Conservation (phyloP, 2,888 invertebrate species). For the Platynereis dumerilii region DNA sequence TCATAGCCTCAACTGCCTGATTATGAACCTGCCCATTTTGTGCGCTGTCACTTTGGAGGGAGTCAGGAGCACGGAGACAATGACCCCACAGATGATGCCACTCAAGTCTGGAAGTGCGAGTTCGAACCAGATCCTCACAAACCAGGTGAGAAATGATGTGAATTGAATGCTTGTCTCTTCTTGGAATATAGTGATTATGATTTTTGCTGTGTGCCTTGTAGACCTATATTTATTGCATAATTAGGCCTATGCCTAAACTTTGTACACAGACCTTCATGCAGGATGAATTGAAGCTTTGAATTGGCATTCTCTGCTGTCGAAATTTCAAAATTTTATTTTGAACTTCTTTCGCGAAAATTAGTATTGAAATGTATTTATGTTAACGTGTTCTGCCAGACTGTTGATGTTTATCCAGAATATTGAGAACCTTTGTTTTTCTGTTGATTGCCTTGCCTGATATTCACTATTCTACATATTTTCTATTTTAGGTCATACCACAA, state of each 20-base stretch:
- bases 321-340: too few relatives aligned
- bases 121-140: slow-evolving; percentile 63
- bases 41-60: slow-evolving; percentile 64
- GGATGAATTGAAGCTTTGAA: too few relatives aligned
- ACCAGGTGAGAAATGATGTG: slow-evolving; percentile 27
- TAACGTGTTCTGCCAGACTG: too few relatives aligned
- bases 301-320: too few relatives aligned
- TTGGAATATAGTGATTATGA: neutral
- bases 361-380: too few relatives aligned
- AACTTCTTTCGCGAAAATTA: too few relatives aligned
- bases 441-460: too few relatives aligned
- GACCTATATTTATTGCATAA: too few relatives aligned
- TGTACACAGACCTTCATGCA: neutral
- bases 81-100: slow-evolving; percentile 63
- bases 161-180: neutral
- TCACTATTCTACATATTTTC: slow-evolving; percentile 2
- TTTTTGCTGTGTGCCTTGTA: too few relatives aligned
- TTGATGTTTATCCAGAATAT: too few relatives aligned
- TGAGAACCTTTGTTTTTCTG: too few relatives aligned
- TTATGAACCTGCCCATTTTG: slow-evolving; percentile 58
- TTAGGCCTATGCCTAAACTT: too few relatives aligned
- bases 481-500: slow-evolving; percentile 53
- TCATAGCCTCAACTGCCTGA: slow-evolving; percentile 44
- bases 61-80: slow-evolving; percentile 51
- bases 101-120: slow-evolving; percentile 66